Percentiles rank a stretch among this genome's conserved stretches.
These are phyloP conservation scores for Allophyes oxyacanthae DNA, from an alignment of 2,888 invertebrate species.

Conservation along the genomic window DNA sequence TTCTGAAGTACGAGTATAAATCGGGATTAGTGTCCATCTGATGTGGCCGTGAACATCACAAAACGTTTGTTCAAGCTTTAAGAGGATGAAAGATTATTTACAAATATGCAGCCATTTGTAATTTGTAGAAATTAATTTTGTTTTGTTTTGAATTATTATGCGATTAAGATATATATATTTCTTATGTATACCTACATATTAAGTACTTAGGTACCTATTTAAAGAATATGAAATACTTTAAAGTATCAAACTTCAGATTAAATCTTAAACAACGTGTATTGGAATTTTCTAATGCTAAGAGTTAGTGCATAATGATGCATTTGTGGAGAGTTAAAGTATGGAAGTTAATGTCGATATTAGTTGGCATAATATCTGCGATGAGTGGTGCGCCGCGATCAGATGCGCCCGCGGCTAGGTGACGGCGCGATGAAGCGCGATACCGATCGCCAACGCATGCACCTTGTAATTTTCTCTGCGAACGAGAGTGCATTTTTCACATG, in stretches of 20 bases:
- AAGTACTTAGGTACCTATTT: constrained; percentile 3
- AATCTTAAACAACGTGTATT: constrained; percentile 38
- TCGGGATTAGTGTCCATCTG: constrained; percentile 82
- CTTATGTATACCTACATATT: constrained; percentile 5
- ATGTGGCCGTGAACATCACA: constrained; percentile 75
- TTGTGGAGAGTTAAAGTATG: constrained; percentile 57
- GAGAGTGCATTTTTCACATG: constrained; percentile 52
- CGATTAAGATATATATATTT: constrained; percentile 28
- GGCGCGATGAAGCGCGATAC: constrained; percentile 80
- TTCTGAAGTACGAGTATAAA: constrained; percentile 76
- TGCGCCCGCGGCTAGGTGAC: constrained; percentile 80
- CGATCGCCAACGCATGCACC: constrained; percentile 68
- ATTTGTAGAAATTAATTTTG: constrained; percentile 67
- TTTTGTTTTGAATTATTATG: constrained; percentile 50
- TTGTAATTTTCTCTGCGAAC: constrained; percentile 58
- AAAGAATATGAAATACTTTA: constrained; percentile 36
- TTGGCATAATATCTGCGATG: constrained; percentile 77
- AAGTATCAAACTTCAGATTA: constrained; percentile 36
- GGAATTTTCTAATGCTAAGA: constrained; percentile 47
- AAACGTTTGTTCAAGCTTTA: constrained; percentile 82
- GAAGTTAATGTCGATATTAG: constrained; percentile 75
- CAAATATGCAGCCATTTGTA: constrained; percentile 63
- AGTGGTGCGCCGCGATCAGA: constrained; percentile 73
- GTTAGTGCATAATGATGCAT: constrained; percentile 49
- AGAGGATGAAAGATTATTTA: constrained; percentile 75